A percentile compares a stretch with the other conserved stretches of the same genome.
phyloP scores from a whole-genome alignment of 2,797 vertebrate species.

The Oreochromis grahami region DNA sequence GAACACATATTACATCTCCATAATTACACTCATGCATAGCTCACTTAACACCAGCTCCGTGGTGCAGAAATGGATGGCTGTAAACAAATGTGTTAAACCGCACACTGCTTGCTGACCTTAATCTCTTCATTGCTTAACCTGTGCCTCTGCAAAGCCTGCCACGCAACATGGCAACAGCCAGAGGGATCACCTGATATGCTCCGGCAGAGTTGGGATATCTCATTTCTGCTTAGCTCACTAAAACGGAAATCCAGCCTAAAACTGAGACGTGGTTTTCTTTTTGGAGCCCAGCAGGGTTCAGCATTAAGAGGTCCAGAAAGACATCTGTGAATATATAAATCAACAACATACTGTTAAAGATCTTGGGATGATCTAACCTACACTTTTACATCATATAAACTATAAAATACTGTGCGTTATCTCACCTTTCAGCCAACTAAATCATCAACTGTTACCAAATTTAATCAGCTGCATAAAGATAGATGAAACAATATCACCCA shows the following conservation, averaged over 20 bases:
- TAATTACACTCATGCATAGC: background rate
- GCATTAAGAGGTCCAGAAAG: background rate
- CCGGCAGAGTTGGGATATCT: background rate
- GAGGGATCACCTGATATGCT: conserved; percentile 10
- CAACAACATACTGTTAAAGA: background rate
- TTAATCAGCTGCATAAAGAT: background rate
- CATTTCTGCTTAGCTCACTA: background rate
- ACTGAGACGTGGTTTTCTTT: background rate
- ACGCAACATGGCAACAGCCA: conserved; percentile 11
- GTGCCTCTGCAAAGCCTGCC: background rate
- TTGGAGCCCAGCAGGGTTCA: background rate
- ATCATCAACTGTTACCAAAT: background rate
- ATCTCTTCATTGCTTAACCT: background rate
- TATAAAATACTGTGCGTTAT: background rate
- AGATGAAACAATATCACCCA: rapidly evolving
- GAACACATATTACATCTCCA: background rate
- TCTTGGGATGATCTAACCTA: background rate
- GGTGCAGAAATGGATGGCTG: background rate
- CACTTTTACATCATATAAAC: background rate
- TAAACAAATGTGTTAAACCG: conserved; percentile 7
- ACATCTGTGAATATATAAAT: background rate
- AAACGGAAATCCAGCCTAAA: background rate
- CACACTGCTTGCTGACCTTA: conserved; percentile 3
- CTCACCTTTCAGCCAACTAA: background rate
- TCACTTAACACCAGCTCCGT: background rate